Evolutionary conservation across 2,797 vertebrate genomes (phyloP).

Genomic region (Alca torda): DNA sequence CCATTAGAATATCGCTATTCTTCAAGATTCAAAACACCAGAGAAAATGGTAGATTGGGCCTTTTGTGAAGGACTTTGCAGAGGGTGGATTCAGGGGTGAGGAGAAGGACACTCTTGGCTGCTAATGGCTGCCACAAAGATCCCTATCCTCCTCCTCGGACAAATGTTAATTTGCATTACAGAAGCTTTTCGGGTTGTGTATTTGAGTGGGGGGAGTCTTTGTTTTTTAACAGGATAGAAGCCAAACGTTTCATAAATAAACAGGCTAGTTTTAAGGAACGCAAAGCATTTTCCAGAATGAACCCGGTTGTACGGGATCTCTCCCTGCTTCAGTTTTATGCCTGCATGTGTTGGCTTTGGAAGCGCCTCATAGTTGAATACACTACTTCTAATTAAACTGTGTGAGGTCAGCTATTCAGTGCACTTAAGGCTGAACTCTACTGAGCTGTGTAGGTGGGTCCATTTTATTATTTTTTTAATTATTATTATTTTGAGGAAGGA

Average conservation of each 20-base stretch:
- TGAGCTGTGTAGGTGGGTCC: neutral
- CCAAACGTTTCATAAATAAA: neutral
- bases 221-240: neutral
- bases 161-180: slow-evolving; percentile 50
- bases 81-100: neutral
- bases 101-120: neutral
- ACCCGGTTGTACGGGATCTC: neutral
- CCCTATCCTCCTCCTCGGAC: neutral
- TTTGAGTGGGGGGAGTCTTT: neutral
- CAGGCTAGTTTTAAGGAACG: neutral
- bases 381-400: neutral
- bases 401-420: neutral
- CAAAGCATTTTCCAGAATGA: neutral
- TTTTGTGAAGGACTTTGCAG: slow-evolving; percentile 1
- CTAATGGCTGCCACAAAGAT: neutral
- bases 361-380: neutral
- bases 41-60: neutral
- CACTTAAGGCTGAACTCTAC: neutral
- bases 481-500: neutral
- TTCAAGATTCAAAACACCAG: neutral
- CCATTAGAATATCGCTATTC: neutral
- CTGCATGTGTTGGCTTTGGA: neutral
- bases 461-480: neutral
- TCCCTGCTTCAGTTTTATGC: neutral
- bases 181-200: neutral